Base-by-base conservation (phyloP, 2,797 vertebrate genomes). In the Fistularia tabacaria region DNA sequence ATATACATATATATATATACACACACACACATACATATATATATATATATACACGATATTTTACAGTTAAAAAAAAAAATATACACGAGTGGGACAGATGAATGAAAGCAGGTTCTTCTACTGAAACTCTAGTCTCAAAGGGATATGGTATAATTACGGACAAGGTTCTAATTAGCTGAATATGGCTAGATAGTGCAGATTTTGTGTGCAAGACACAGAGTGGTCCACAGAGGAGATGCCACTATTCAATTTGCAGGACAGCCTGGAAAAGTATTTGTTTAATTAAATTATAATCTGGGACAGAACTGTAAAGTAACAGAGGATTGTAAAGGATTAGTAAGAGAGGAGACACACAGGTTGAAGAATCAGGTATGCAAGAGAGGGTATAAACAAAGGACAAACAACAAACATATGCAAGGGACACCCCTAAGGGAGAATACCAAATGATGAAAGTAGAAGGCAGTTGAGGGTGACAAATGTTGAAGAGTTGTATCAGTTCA, bases 121-220 rank as follows among this genome's bases (percentile, higher is more conserved):
- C 59, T 71, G 64, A 74, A 79, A 77, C 56, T n/a, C n/a, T 45
- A n/a, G 46, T 10, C 65, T 83, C 78, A 75, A 76, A 15, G 38
- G 49, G 56, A 71, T n/a, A 59, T 71, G 66, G 75, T 82, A 71
- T 85, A 90, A 89, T 90, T 87, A 86, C 84, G 73, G 82, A 85
- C 82, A 85, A 79, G 65, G 62, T 77, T 84, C 81, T 86, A 88
- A 89, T 90, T 87, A 90, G 85, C 74, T 70, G 65, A 81, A 80
- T 76, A 74, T 67, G 71, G 75, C 40, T 11, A 75, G 77, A 84
- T 75, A 78, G 65, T 12, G 65, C 56, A 70, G 62, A 6, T 72
- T 82, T 65, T 64, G 71, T 73, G 66, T 55, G 67, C 51, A 56
- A 69, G n/a, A 68, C 71, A 78, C 64, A 43, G 64, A 43, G 59